Conservation (phyloP, 2,113 vertebrate species). For the Monopterus albus region DNA sequence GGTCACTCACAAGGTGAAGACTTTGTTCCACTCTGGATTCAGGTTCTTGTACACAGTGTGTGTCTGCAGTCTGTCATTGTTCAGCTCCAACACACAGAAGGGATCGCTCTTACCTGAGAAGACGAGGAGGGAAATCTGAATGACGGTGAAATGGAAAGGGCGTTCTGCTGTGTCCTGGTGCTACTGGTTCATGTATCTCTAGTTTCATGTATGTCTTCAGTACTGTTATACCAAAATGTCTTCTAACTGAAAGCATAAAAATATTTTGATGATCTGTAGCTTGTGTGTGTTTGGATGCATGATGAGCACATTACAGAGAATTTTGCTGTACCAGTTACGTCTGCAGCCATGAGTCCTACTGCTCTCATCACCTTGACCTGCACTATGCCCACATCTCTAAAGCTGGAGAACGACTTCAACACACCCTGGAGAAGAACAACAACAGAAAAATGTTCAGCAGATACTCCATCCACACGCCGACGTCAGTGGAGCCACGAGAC, state of each 20-base stretch:
- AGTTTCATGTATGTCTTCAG: too few relatives aligned
- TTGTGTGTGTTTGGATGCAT: too few relatives aligned
- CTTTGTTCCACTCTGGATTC: conserved; percentile 95
- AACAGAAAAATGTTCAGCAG: neutral
- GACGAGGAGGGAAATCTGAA: too few relatives aligned
- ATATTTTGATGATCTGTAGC: too few relatives aligned
- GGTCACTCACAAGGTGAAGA: conserved; percentile 96
- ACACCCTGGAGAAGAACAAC: conserved; percentile 75
- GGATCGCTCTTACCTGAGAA: conserved; percentile 94
- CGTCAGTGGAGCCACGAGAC: accelerated
- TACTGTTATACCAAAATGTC: too few relatives aligned
- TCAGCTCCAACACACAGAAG: conserved; percentile 93
- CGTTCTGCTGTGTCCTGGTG: too few relatives aligned
- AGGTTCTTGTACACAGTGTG: conserved; percentile 96
- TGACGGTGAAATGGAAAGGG: too few relatives aligned
- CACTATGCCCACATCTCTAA: conserved; percentile 92
- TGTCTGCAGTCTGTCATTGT: conserved; percentile 92
- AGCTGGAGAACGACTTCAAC: conserved; percentile 84
- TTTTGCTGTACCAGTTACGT: conserved; percentile 90
- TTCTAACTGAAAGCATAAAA: too few relatives aligned
- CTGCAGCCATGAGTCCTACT: conserved; percentile 94
- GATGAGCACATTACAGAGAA: too few relatives aligned
- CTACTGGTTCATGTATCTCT: too few relatives aligned
- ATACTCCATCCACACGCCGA: neutral
- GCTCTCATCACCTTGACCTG: conserved; percentile 95